phyloP scores from a whole-genome alignment of 2,888 invertebrate species.

The Nomada flava region DNA sequence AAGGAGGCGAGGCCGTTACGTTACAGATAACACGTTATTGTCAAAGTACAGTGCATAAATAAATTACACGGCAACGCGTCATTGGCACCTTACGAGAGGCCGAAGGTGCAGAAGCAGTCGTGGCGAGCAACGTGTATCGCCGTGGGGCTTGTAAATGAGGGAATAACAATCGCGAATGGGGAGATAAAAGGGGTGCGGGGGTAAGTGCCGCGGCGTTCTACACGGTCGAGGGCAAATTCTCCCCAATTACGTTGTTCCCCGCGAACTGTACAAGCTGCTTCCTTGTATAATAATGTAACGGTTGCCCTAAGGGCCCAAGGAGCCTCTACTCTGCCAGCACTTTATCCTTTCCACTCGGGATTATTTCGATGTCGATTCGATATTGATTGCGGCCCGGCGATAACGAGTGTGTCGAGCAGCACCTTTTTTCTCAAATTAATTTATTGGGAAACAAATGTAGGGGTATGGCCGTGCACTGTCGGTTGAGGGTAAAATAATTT shows the following conservation, averaged over 20 bases:
- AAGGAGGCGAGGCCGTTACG: conserved; percentile 32
- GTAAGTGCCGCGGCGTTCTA: conserved; percentile 44
- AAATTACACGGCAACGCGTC: conserved; percentile 71
- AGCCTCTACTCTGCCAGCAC: conserved; percentile 31
- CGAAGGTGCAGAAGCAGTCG: conserved; percentile 32
- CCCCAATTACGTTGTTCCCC: conserved; percentile 75
- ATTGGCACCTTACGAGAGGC: conserved; percentile 39
- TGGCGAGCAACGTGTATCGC: conserved; percentile 61
- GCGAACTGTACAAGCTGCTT: conserved; percentile 62
- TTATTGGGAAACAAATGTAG: background rate
- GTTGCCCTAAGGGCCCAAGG: conserved; percentile 49
- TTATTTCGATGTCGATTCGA: conserved; percentile 34
- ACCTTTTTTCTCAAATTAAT: too few relatives aligned
- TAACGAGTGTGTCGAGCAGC: background rate
- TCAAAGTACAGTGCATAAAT: conserved; percentile 75
- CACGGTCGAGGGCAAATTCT: conserved; percentile 72
- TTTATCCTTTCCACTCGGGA: conserved; percentile 46
- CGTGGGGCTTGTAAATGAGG: conserved; percentile 74
- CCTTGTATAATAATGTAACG: conserved; percentile 64
- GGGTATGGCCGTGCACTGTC: too few relatives aligned
- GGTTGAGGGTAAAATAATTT: too few relatives aligned
- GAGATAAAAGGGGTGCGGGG: conserved; percentile 45
- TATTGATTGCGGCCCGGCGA: background rate
- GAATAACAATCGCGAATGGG: conserved; percentile 72
- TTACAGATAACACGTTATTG: conserved; percentile 79